A percentile compares a stretch with the other conserved stretches of the same genome.
Conservation (phyloP, 2,113 vertebrate species). For the Plotosus lineatus region DNA sequence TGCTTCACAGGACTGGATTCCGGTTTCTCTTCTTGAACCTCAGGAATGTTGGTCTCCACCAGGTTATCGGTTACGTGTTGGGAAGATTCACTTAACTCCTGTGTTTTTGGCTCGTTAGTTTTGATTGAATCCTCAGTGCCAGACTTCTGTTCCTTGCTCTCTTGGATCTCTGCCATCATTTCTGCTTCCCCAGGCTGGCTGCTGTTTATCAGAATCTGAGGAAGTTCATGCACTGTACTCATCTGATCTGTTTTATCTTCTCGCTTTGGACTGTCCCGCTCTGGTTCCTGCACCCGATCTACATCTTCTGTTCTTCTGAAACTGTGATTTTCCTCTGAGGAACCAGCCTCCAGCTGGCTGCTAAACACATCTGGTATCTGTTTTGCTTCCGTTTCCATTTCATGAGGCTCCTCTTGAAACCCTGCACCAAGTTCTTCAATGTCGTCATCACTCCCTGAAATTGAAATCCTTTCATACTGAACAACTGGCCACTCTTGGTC, state of each 20-base stretch:
- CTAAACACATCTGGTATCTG: constrained; percentile 20
- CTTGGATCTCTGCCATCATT: constrained; percentile 22
- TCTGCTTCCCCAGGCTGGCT: constrained; percentile 40
- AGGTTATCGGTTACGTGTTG: background rate
- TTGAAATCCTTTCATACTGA: constrained; percentile 43
- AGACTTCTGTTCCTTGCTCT: background rate
- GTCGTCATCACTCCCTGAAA: constrained; percentile 46
- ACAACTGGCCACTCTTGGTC: constrained; percentile 39
- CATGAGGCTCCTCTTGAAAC: constrained; percentile 8
- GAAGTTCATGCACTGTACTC: constrained; percentile 22
- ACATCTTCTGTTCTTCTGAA: constrained; percentile 14
- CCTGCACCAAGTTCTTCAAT: constrained; percentile 35
- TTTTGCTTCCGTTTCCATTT: constrained; percentile 7
- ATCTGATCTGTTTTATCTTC: constrained; percentile 28
- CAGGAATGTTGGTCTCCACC: constrained; percentile 3
- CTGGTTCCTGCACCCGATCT: constrained; percentile 20
- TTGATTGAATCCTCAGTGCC: constrained; percentile 9
- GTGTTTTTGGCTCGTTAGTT: constrained; percentile 15
- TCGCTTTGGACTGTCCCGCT: background rate
- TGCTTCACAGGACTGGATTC: constrained; percentile 6
- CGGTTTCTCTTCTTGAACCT: background rate
- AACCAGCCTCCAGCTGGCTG: constrained; percentile 35
- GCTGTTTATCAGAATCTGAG: constrained; percentile 47
- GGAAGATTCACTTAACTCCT: constrained; percentile 19
- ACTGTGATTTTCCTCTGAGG: constrained; percentile 2